Conservation (phyloP, 53 echinoderm and acorn worm species). For the Luidia sarsii region DNA sequence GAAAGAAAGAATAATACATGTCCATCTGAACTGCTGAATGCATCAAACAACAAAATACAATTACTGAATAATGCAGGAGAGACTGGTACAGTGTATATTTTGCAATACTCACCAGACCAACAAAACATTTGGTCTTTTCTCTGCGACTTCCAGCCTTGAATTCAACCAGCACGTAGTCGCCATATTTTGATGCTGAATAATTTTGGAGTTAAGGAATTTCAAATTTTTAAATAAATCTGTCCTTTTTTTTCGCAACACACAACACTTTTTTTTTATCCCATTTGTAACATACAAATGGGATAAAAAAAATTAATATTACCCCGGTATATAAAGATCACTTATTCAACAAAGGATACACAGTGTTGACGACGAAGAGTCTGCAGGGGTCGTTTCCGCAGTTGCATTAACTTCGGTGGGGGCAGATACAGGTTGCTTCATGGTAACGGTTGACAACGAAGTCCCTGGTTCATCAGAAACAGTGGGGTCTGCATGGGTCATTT, state of each 20-base stretch:
- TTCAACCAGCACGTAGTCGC: not conserved
- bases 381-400: not conserved
- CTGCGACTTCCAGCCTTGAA: not conserved
- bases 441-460: too few species aligned
- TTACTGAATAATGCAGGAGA: not conserved
- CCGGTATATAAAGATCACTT: too few species aligned
- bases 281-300: not conserved
- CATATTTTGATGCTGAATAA: not conserved
- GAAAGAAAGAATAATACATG: not conserved
- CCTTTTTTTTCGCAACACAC: not conserved
- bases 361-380: not conserved
- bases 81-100: not conserved
- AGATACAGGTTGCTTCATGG: not conserved
- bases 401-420: not conserved
- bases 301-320: not conserved
- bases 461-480: too few species aligned
- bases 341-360: not conserved
- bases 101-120: slow-evolving; percentile 6
- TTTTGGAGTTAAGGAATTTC: not conserved
- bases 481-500: too few species aligned
- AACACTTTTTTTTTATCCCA: not conserved
- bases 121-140: not conserved
- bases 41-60: not conserved
- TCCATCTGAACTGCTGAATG: too few species aligned
- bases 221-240: too few species aligned